Evolutionary conservation across 1,140 invertebrate genomes (phyloP).

Genomic region (Cydia pomonella): DNA sequence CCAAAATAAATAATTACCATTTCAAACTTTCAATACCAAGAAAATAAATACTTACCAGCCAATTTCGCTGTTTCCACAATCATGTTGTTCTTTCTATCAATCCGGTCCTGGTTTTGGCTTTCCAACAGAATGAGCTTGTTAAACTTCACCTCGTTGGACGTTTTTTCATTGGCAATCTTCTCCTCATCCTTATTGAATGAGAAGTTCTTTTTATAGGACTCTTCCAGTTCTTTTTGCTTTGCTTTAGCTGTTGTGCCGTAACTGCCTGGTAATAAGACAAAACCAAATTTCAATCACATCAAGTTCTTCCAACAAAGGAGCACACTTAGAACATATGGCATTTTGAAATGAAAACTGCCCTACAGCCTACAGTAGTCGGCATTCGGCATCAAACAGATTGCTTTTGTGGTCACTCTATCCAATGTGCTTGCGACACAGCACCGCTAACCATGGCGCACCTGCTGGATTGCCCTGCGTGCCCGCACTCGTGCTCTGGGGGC

Average conservation of each 20-base stretch:
- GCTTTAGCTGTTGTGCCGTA: constrained; percentile 63
- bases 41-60: constrained; percentile 61
- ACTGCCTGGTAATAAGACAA: constrained; percentile 52
- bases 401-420: no score
- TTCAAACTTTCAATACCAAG: not conserved
- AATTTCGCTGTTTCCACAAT: constrained; percentile 67
- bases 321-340: not conserved
- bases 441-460: no score
- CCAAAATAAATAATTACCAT: no score
- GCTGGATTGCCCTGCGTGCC: no score
- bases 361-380: no score
- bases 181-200: constrained; percentile 72
- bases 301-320: not conserved
- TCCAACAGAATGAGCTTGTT: constrained; percentile 71
- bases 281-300: constrained; percentile 38
- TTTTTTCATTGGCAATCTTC: constrained; percentile 73
- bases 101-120: constrained; percentile 76
- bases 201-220: constrained; percentile 67
- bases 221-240: constrained; percentile 71
- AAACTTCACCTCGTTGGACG: constrained; percentile 68
- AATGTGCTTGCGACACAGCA: no score
- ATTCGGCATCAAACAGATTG: no score
- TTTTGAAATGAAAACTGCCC: not conserved
- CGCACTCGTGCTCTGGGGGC: no score
- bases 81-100: constrained; percentile 65